Evolutionary conservation across 1,140 invertebrate species (phyloP).

Genomic region (Cydia splendana): DNA sequence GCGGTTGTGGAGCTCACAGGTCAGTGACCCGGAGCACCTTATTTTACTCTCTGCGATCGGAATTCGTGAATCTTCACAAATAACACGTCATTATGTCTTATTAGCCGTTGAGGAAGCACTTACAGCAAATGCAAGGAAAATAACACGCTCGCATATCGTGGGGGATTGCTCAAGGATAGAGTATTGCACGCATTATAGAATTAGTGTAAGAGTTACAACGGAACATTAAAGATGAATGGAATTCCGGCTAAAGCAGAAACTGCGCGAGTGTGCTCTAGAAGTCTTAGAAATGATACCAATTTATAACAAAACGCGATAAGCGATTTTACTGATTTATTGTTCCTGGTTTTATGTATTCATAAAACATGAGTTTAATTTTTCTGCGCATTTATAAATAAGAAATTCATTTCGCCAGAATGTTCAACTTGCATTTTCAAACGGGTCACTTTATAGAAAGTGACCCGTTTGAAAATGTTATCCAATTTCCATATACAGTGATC

Average conservation of each 20-base stretch:
- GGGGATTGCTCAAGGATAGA: slow-evolving; percentile 51
- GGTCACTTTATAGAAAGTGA: neutral
- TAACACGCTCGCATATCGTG: slow-evolving; percentile 52
- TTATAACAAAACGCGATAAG: neutral
- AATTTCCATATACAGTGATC: neutral
- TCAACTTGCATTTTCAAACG: too few relatives aligned
- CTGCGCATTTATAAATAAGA: too few relatives aligned
- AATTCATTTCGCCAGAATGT: too few relatives aligned
- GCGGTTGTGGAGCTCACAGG: slow-evolving; percentile 62
- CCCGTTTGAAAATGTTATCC: too few relatives aligned
- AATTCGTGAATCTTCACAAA: slow-evolving; percentile 74
- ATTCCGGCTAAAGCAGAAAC: slow-evolving; percentile 12
- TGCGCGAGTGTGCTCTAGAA: neutral
- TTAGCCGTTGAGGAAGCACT: slow-evolving; percentile 69
- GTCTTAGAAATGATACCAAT: neutral
- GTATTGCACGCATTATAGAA: slow-evolving; percentile 57
- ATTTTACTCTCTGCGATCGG: slow-evolving; percentile 57
- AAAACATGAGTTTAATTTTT: too few relatives aligned
- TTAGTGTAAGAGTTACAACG: slow-evolving; percentile 42
- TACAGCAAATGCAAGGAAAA: slow-evolving; percentile 65
- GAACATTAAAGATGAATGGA: slow-evolving; percentile 32
- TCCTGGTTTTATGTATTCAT: too few relatives aligned
- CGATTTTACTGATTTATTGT: neutral
- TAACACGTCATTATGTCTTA: slow-evolving; percentile 72
- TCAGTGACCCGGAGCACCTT: slow-evolving; percentile 67